These are phyloP conservation scores for Trachymyrmex cornetzi DNA, from an alignment of 1,140 invertebrate species.

Conservation along the genomic window DNA sequence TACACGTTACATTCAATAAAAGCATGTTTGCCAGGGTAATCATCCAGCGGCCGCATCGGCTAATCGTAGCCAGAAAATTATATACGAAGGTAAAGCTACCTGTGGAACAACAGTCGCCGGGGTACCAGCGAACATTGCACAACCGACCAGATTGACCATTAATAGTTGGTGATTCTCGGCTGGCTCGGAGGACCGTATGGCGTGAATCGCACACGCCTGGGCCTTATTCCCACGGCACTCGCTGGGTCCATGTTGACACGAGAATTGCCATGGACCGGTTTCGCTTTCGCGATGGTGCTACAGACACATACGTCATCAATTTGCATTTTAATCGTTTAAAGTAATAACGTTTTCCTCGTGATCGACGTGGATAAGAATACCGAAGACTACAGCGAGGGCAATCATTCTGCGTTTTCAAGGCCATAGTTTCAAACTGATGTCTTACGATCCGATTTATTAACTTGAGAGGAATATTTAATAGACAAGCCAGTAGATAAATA, in stretches of 20 bases:
- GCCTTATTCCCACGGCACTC: constrained; percentile 90
- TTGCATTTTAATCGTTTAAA: constrained; percentile 41
- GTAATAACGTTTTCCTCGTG: background rate
- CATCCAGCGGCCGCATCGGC: background rate
- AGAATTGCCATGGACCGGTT: constrained; percentile 87
- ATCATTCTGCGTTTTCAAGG: constrained; percentile 30
- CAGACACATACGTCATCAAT: constrained; percentile 3
- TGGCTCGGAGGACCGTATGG: constrained; percentile 78
- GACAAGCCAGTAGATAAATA: background rate
- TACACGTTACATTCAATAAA: constrained; percentile 20
- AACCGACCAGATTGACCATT: constrained; percentile 86
- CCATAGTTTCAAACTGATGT: background rate
- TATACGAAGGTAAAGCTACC: constrained; percentile 65
- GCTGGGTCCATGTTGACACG: constrained; percentile 89
- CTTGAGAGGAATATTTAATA: background rate
- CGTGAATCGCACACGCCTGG: constrained; percentile 89
- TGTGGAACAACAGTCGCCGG: constrained; percentile 78
- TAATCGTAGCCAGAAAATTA: constrained; percentile 28
- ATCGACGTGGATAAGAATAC: background rate
- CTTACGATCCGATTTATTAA: background rate
- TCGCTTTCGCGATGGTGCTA: constrained; percentile 77
- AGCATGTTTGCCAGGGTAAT: background rate
- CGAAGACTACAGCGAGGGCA: constrained; percentile 6
- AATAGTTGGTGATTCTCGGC: constrained; percentile 82
- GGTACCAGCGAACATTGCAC: constrained; percentile 86